Conservation (phyloP, 2,113 vertebrate genomes). For the Stegostoma tigrinum region DNA sequence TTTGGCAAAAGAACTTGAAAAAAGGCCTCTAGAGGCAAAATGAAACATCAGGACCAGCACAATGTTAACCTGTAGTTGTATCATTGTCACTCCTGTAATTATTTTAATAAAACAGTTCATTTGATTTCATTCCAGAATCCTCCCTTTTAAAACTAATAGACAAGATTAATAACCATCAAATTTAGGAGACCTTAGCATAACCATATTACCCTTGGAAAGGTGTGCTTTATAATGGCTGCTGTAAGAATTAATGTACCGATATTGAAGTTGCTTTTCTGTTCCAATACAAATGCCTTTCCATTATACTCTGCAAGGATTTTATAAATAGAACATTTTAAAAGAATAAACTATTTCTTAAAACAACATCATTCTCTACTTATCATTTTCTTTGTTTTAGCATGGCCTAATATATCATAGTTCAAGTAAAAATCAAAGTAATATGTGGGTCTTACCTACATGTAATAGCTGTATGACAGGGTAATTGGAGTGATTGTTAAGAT, state of each 20-base stretch:
- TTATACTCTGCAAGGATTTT: not conserved
- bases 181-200: conserved; percentile 27
- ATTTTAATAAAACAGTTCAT: conserved; percentile 34
- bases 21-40: conserved; percentile 57
- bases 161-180: conserved; percentile 34
- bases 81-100: conserved; percentile 30
- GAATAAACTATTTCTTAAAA: not conserved
- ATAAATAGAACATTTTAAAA: not conserved
- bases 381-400: not conserved
- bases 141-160: conserved; percentile 30
- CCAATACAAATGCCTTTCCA: not conserved
- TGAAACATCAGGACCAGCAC: conserved; percentile 47
- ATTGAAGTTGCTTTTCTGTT: not conserved
- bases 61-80: conserved; percentile 47
- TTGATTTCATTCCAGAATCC: conserved; percentile 20
- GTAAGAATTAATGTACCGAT: not conserved
- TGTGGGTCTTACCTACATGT: not conserved
- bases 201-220: conserved; percentile 31
- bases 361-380: not conserved
- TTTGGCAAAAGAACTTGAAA: conserved; percentile 52
- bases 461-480: not conserved
- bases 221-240: conserved; percentile 19
- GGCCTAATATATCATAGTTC: not conserved
- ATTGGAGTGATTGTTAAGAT: not conserved
- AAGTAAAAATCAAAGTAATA: not conserved